Percentiles rank a stretch among this genome's conserved stretches.
Conservation (phyloP, 2,797 vertebrate genomes). For the Trachurus trachurus region DNA sequence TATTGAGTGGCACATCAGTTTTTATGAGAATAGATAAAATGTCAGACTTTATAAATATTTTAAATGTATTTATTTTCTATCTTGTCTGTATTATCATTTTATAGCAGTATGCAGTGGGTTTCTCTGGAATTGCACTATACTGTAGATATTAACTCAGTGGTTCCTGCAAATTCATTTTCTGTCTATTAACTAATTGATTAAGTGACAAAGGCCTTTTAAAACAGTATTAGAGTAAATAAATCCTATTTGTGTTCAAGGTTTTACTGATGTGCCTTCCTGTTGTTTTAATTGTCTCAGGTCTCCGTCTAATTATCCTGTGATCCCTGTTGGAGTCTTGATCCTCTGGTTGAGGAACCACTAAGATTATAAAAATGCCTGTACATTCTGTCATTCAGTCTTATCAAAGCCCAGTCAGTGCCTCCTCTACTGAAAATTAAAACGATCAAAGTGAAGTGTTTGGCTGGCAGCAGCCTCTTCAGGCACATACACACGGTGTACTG, state of each 20-base stretch:
- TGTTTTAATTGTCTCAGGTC: background rate
- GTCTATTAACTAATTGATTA: background rate
- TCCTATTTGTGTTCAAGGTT: too few species aligned
- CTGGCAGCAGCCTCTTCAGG: background rate
- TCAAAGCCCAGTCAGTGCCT: background rate
- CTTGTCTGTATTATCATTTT: background rate
- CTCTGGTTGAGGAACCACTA: background rate
- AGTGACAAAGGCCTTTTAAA: too few species aligned
- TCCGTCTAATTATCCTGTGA: background rate
- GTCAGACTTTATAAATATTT: background rate
- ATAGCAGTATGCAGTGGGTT: too few species aligned
- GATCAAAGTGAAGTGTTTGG: conserved; percentile 1
- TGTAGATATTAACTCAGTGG: too few species aligned
- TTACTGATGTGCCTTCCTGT: background rate
- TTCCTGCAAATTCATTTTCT: too few species aligned
- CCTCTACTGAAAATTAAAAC: background rate
- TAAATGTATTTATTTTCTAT: background rate
- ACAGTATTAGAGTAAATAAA: too few species aligned
- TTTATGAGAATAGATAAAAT: background rate
- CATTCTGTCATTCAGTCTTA: background rate
- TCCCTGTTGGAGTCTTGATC: too few species aligned
- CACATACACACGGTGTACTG: background rate
- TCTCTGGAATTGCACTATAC: too few species aligned
- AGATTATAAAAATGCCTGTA: background rate
- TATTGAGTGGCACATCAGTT: too few species aligned